These are phyloP conservation scores for Tarsius wallacei DNA, from an alignment of 2,797 vertebrate genomes.

Conservation along the genomic window DNA sequence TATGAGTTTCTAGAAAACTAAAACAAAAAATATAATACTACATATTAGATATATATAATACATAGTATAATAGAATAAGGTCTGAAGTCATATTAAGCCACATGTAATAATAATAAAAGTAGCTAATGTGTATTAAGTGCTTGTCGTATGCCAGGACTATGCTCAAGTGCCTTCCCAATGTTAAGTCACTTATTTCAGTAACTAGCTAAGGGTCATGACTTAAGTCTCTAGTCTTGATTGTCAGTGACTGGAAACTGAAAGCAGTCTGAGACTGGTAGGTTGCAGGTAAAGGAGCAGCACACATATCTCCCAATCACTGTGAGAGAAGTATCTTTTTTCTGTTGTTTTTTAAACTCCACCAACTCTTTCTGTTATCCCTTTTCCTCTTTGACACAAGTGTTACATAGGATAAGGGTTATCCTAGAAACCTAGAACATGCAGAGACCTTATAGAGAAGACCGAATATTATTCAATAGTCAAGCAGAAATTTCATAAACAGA, in stretches of 20 bases:
- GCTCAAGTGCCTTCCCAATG: not conserved
- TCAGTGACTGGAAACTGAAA: not conserved
- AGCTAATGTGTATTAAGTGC: not conserved
- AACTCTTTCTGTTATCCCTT: conserved; percentile 36
- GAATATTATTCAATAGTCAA: not conserved
- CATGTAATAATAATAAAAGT: conserved; percentile 1
- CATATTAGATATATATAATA: no score
- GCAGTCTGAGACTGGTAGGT: not conserved
- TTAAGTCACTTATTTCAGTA: not conserved
- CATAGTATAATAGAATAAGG: not conserved
- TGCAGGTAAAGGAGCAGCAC: not conserved
- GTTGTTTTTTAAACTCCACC: not conserved
- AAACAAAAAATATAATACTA: not conserved
- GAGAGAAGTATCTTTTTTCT: not conserved
- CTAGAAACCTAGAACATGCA: not conserved
- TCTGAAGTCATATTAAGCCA: conserved; percentile 24
- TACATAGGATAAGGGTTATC: not conserved
- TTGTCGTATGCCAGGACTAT: not conserved
- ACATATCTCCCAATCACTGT: no score
- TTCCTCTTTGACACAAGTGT: not conserved
- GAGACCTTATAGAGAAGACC: not conserved
- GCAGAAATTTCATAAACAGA: not conserved
- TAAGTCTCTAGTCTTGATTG: not conserved
- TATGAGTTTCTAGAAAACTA: conserved; percentile 33
- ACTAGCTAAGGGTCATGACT: not conserved